phyloP scores from a whole-genome alignment of 2,797 vertebrate species.

The Salmo trutta region DNA sequence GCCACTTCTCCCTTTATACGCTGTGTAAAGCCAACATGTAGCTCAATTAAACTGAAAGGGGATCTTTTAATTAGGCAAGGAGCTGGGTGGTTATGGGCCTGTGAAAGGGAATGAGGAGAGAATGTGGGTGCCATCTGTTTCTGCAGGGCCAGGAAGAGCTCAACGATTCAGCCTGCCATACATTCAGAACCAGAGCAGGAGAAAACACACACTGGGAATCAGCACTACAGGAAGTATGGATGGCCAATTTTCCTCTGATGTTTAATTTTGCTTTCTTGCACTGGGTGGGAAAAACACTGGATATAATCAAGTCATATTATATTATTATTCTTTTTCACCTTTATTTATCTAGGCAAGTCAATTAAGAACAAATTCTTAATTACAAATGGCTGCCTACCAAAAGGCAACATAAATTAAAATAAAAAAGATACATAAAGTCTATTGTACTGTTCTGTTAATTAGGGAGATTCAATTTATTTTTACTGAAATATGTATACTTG shows the following conservation, averaged over 20 bases:
- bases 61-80: constrained; percentile 65
- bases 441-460: neutral
- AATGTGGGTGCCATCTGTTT: constrained; percentile 48
- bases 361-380: too few species aligned
- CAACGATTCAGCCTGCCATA: constrained; percentile 51
- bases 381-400: too few species aligned
- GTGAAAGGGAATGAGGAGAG: constrained; percentile 26
- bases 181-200: constrained; percentile 57
- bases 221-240: neutral
- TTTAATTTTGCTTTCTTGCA: neutral
- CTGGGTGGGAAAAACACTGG: neutral
- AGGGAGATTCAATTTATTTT: neutral
- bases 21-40: constrained; percentile 50
- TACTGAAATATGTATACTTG: neutral
- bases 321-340: too few species aligned
- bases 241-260: neutral
- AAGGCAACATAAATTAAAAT: too few species aligned
- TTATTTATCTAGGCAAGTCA: too few species aligned
- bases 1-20: neutral
- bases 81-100: constrained; percentile 46
- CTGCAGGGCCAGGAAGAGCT: constrained; percentile 3
- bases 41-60: constrained; percentile 60
- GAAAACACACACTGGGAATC: constrained; percentile 54
- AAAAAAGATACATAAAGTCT: too few species aligned
- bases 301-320: too few species aligned